Evolutionary conservation across 1,140 invertebrate genomes (phyloP).

Genomic region (Tribolium madens): DNA sequence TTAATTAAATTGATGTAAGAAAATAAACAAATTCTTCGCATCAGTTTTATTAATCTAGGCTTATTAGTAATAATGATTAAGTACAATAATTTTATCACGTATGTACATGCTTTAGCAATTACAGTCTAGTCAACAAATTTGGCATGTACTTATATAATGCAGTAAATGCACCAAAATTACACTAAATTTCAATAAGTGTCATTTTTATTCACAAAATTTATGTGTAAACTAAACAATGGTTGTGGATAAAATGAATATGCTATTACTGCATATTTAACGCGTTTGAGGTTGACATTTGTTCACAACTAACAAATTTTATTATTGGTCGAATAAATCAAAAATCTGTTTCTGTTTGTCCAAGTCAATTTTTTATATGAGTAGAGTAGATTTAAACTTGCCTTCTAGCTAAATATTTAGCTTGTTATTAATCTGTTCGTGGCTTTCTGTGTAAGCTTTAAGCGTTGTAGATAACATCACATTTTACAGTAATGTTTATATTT

Average conservation of each 20-base stretch:
- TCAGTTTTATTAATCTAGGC: no score
- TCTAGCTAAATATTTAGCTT: not conserved
- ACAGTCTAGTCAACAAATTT: slow-evolving; percentile 41
- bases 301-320: no score
- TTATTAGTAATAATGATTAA: slow-evolving; percentile 22
- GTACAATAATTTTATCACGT: not conserved
- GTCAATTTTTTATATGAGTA: no score
- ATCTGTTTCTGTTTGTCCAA: not conserved
- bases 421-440: not conserved
- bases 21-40: no score
- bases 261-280: no score
- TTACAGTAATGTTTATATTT: slow-evolving; percentile 15
- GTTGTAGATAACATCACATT: slow-evolving; percentile 6
- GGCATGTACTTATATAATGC: slow-evolving; percentile 19
- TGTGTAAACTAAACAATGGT: no score
- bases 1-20: no score
- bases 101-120: slow-evolving; percentile 13
- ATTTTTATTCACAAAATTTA: slow-evolving; percentile 11
- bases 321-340: slow-evolving; percentile 11
- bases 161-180: slow-evolving; percentile 11
- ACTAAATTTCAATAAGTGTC: no score
- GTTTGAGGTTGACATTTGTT: no score
- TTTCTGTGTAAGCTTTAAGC: slow-evolving; percentile 27
- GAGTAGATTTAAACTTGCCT: no score
- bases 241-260: no score